phyloP scores from a whole-genome alignment of 2,888 invertebrate species.

The Caenorhabditis sp. region DNA sequence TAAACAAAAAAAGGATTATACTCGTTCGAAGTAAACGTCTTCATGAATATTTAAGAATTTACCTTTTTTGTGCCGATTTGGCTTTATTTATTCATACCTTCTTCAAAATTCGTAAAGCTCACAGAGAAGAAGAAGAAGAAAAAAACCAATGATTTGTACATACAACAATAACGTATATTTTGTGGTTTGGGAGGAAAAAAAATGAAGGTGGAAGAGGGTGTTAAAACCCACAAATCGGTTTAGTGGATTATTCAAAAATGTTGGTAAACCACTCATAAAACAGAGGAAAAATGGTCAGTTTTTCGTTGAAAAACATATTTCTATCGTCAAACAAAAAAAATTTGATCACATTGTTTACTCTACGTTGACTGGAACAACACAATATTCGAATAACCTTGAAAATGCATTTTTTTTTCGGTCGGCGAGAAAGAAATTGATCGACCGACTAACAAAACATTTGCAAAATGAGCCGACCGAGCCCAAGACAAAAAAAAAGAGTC shows the following conservation, averaged over 20 bases:
- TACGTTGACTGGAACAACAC: too few relatives aligned
- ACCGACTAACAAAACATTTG: too few relatives aligned
- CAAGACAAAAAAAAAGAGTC: not conserved
- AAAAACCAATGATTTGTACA: not conserved
- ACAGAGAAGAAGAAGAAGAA: not conserved
- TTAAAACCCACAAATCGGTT: not conserved
- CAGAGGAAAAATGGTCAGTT: not conserved
- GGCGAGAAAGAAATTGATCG: too few relatives aligned
- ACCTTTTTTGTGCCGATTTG: not conserved
- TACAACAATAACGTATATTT: too few relatives aligned
- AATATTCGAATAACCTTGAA: too few relatives aligned
- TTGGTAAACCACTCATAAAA: too few relatives aligned
- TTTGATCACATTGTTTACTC: too few relatives aligned
- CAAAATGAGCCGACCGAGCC: not conserved
- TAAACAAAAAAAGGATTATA: too few relatives aligned
- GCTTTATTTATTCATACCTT: not conserved
- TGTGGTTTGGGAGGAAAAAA: not conserved
- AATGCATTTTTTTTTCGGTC: too few relatives aligned
- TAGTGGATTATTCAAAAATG: not conserved
- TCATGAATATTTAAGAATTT: not conserved
- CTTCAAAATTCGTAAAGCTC: not conserved
- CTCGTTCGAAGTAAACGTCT: not conserved
- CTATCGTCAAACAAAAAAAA: too few relatives aligned
- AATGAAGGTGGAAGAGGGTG: not conserved
- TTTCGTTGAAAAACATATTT: not conserved